A percentile compares a stretch with the other conserved stretches of the same genome.
These are phyloP conservation scores for Drosophila sechellia DNA, from an alignment of 1,140 invertebrate genomes.

Conservation along the genomic window DNA sequence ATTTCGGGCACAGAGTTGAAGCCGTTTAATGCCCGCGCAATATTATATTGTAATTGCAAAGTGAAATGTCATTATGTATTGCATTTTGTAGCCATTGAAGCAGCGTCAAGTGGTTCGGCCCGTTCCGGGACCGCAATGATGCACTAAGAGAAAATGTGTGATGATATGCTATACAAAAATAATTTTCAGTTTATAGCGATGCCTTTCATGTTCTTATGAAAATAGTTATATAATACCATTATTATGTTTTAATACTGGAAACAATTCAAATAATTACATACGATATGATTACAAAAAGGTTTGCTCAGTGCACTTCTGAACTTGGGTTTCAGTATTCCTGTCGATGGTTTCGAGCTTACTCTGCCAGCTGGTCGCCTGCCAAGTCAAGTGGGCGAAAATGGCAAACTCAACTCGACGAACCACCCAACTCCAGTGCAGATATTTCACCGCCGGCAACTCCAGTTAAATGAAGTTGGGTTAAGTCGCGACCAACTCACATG, in stretches of 20 bases:
- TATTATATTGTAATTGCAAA: slow-evolving; percentile 79
- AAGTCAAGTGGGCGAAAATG: slow-evolving; percentile 68
- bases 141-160: slow-evolving; percentile 16
- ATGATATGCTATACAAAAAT: too few species aligned
- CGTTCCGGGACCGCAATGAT: slow-evolving; percentile 26
- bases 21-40: slow-evolving; percentile 79
- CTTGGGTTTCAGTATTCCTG: slow-evolving; percentile 25
- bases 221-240: too few species aligned
- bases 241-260: too few species aligned
- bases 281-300: background rate
- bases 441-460: slow-evolving; percentile 42
- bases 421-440: slow-evolving; percentile 10
- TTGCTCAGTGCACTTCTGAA: slow-evolving; percentile 26
- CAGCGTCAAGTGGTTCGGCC: slow-evolving; percentile 72
- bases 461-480: slow-evolving; percentile 20
- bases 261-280: too few species aligned
- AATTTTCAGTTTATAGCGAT: too few species aligned
- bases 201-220: too few species aligned
- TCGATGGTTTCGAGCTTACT: slow-evolving; percentile 24
- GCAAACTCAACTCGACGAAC: slow-evolving; percentile 53
- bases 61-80: slow-evolving; percentile 82
- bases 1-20: slow-evolving; percentile 69
- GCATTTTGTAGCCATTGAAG: slow-evolving; percentile 81
- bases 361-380: slow-evolving; percentile 76
- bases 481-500: slow-evolving; percentile 43